Percentiles rank a stretch among this genome's conserved stretches.
Conservation (phyloP, 2,113 vertebrate species). For the Paracanthobrama guichenoti region DNA sequence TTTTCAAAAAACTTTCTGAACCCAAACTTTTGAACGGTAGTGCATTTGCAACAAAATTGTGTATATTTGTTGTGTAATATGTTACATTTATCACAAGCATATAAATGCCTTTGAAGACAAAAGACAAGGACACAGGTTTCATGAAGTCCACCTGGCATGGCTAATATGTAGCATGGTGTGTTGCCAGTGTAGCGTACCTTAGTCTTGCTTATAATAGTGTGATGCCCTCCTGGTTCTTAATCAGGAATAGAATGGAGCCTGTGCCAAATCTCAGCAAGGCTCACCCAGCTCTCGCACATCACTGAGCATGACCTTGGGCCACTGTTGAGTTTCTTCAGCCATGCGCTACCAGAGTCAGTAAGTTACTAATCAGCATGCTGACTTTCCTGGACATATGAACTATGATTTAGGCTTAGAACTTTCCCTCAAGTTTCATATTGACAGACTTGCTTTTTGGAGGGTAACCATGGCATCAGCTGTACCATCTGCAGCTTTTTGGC, state of each 20-base stretch:
- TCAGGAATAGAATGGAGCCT: neutral
- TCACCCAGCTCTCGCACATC: neutral
- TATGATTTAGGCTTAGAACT: neutral
- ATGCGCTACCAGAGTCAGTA: neutral
- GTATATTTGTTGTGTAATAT: neutral
- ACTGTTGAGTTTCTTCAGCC: conserved; percentile 17
- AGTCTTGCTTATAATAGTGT: neutral
- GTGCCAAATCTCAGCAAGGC: conserved; percentile 16
- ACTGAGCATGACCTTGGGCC: conserved; percentile 14
- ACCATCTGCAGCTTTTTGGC: conserved; percentile 28
- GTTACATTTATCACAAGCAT: neutral
- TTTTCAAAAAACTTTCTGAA: neutral
- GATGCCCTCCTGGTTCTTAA: conserved; percentile 17
- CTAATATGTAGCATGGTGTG: conserved; percentile 12
- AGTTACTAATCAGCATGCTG: conserved; percentile 13
- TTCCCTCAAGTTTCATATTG: conserved; percentile 1
- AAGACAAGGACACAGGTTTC: neutral
- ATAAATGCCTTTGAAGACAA: neutral
- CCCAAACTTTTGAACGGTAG: neutral
- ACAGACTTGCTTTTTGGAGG: conserved; percentile 6
- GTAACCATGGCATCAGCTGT: conserved; percentile 24
- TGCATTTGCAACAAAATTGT: neutral
- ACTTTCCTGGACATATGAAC: neutral
- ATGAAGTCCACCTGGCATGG: neutral
- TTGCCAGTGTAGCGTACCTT: neutral